Evolutionary conservation across 2,113 vertebrate genomes (phyloP).

Genomic region (Protobothrops mucrosquamatus): DNA sequence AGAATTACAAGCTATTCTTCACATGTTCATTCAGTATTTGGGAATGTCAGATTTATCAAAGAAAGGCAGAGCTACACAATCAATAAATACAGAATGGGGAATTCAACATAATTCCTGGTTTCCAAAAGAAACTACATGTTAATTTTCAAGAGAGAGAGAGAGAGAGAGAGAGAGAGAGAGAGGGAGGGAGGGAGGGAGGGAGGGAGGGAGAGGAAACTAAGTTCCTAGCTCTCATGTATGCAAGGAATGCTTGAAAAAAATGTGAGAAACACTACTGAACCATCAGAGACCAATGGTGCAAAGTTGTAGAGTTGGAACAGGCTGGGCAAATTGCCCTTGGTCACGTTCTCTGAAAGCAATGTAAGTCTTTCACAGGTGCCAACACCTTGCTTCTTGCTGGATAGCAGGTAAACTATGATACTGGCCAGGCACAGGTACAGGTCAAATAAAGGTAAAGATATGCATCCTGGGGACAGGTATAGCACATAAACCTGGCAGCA

Average conservation of each 20-base stretch:
- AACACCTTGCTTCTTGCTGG: not conserved
- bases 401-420: not conserved
- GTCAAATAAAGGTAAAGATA: not conserved
- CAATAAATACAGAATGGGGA: not conserved
- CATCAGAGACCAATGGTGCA: not conserved
- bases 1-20: slow-evolving; percentile 37
- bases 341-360: not conserved
- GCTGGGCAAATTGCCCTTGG: not conserved
- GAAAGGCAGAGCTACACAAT: not conserved
- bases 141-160: not conserved
- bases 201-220: not conserved
- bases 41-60: not conserved
- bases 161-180: too few relatives aligned
- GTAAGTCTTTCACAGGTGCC: not conserved
- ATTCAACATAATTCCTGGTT: not conserved
- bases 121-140: not conserved
- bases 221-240: not conserved
- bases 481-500: not conserved
- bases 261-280: not conserved
- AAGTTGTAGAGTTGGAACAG: not conserved
- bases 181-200: not conserved
- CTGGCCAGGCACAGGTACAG: not conserved
- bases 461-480: not conserved
- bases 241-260: not conserved
- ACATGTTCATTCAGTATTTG: not conserved